Evolutionary conservation across 53 echinoderm and acorn worm species (phyloP).

Genomic region (Glandiceps talaboti): DNA sequence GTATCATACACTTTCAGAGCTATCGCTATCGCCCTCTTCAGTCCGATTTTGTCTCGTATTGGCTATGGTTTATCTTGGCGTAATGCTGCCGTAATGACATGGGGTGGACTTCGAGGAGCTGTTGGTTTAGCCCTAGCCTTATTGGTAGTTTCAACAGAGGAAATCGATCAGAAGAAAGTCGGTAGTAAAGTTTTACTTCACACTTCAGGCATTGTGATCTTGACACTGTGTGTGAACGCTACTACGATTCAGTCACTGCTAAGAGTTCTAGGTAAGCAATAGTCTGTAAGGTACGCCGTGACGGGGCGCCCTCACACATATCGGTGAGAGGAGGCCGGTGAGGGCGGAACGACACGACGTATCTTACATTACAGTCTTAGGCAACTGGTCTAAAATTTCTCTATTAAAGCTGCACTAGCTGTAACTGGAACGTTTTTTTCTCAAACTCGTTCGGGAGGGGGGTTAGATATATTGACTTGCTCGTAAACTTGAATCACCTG

Average conservation of each 20-base stretch:
- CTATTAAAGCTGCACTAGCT: too few species aligned
- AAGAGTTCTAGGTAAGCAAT: conserved; percentile 51
- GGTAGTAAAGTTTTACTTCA: conserved; percentile 82
- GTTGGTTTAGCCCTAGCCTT: conserved; percentile 85
- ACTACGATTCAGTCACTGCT: conserved; percentile 78
- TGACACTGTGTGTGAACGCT: conserved; percentile 74
- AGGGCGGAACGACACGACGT: too few species aligned
- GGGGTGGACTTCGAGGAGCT: conserved; percentile 92
- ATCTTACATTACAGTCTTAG: too few species aligned
- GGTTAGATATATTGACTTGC: too few species aligned
- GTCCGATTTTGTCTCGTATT: conserved; percentile 67
- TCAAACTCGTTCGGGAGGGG: too few species aligned
- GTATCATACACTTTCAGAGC: conserved; percentile 35
- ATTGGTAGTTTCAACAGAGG: conserved; percentile 48
- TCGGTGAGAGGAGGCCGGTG: too few species aligned
- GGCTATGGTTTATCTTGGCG: conserved; percentile 92
- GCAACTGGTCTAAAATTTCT: too few species aligned
- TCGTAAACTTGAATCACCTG: too few species aligned
- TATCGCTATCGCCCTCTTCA: conserved; percentile 66
- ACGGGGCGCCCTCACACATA: too few species aligned
- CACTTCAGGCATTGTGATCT: conserved; percentile 83
- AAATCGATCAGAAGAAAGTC: conserved; percentile 30
- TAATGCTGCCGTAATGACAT: conserved; percentile 85
- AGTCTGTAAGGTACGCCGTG: too few species aligned
- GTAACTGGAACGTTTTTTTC: too few species aligned